These are phyloP conservation scores for Novumbra hubbsi DNA, from an alignment of 2,797 vertebrate species.

Conservation along the genomic window DNA sequence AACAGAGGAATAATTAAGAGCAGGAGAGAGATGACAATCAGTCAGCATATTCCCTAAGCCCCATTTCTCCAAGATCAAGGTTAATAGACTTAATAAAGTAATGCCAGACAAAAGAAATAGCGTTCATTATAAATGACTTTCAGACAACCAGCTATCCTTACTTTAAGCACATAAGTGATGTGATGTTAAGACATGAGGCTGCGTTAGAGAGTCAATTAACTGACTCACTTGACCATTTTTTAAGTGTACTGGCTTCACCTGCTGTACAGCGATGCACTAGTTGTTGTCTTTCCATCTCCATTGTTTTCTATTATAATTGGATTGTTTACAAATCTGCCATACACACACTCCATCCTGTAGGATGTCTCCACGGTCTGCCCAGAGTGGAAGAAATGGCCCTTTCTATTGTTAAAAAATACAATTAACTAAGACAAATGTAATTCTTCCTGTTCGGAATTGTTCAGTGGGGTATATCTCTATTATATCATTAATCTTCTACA, in stretches of 20 bases:
- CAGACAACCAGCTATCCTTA: neutral
- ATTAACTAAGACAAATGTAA: too few relatives aligned
- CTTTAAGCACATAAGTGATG: neutral
- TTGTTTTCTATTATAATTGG: neutral
- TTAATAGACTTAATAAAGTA: conserved; percentile 32
- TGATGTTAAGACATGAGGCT: neutral
- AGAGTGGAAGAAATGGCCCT: neutral
- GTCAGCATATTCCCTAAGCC: conserved; percentile 16
- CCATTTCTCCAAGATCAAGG: conserved; percentile 23
- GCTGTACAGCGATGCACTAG: neutral
- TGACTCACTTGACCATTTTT: conserved; percentile 4
- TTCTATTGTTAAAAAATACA: too few relatives aligned
- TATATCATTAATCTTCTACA: too few relatives aligned
- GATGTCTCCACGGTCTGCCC: neutral
- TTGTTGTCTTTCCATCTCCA: neutral
- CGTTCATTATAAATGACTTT: conserved; percentile 30
- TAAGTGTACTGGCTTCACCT: neutral
- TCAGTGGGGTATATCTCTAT: too few relatives aligned
- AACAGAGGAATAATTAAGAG: conserved; percentile 8
- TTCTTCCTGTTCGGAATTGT: too few relatives aligned
- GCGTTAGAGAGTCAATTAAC: neutral
- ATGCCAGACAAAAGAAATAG: conserved; percentile 26
- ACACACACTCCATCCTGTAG: neutral
- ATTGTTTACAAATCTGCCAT: neutral
- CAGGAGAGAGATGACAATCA: conserved; percentile 5